Base-by-base conservation (phyloP, 2,113 vertebrate species). In the Myrmecobius fasciatus region DNA sequence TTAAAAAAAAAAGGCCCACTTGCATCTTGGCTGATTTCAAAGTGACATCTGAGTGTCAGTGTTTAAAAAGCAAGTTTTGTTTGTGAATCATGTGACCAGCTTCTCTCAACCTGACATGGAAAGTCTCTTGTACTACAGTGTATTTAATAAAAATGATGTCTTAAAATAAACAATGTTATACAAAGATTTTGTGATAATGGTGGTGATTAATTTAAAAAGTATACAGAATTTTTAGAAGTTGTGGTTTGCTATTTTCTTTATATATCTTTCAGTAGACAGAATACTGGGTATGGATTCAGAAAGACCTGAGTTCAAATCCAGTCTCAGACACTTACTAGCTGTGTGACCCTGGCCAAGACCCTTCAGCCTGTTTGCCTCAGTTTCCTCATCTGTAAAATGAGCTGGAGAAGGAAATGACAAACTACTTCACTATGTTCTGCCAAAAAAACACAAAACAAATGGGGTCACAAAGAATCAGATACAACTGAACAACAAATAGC, bases 31-130 rank as follows among this genome's bases (percentile, higher is more conserved):
- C 99, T 99, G 99, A 99, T 98, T 99, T 99, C 98, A 98, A 99
- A 99, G 99, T 99, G 99, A 99, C 99, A 99, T 98, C 98, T 97
- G 97, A 98, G 98, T 99, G 99, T 99, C 99, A 99, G 98, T 99
- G 99, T 99, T 98, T 67, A 83, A 83, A 97, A 97, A 97, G 98
- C 98, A 99, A 98, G 97, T 98, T 98, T 99, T 99, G 99, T 99
- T 99, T 99, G 99, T 99, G 99, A 99, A 99, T 99, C 99, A 99
- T 98, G 99, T 99, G 99, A 99, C 99, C 99, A 99, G 99, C 99
- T 99, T 99, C 99, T 98, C 98, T 99, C 97, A 97, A 98, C 98
- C 98, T 99, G 98, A 99, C 98, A 98, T 99, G 99, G 98, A 99
- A 98, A 99, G 99, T 99, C 99, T 99, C 98, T 99, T 99, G 99